Evolutionary conservation across 2,797 vertebrate genomes (phyloP).

Genomic region (Nannoperca obscura): DNA sequence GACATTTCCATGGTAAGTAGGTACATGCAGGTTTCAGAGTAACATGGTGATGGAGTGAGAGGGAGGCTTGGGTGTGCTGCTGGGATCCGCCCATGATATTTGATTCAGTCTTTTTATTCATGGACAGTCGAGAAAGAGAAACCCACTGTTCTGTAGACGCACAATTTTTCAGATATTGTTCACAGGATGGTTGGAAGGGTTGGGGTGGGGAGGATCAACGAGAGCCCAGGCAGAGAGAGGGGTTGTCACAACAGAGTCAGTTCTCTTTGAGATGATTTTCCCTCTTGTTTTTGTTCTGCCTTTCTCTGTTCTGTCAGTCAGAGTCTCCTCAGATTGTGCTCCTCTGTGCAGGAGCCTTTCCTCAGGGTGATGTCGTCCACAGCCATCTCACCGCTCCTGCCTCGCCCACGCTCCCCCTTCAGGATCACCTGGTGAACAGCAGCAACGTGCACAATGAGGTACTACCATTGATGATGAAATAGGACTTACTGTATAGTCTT

Average conservation of each 20-base stretch:
- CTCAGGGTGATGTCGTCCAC: constrained; percentile 94
- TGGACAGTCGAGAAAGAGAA: constrained; percentile 34
- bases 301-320: constrained; percentile 66
- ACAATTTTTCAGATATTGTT: constrained; percentile 45
- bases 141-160: constrained; percentile 47
- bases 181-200: constrained; percentile 23
- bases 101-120: constrained; percentile 57
- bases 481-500: background rate
- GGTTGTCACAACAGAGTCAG: constrained; percentile 68
- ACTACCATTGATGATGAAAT: background rate
- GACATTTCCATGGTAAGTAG: constrained; percentile 59
- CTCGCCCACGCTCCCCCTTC: constrained; percentile 92
- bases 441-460: constrained; percentile 20
- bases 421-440: constrained; percentile 90
- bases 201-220: background rate
- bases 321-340: constrained; percentile 86
- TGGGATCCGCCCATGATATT: constrained; percentile 49
- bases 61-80: constrained; percentile 31
- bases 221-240: constrained; percentile 57
- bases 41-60: constrained; percentile 53
- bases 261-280: constrained; percentile 73
- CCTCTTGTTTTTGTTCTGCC: constrained; percentile 48
- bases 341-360: constrained; percentile 91
- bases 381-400: constrained; percentile 90
- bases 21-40: constrained; percentile 67